phyloP scores from a whole-genome alignment of 2,888 invertebrate genomes.

The Odontomyia ornata region DNA sequence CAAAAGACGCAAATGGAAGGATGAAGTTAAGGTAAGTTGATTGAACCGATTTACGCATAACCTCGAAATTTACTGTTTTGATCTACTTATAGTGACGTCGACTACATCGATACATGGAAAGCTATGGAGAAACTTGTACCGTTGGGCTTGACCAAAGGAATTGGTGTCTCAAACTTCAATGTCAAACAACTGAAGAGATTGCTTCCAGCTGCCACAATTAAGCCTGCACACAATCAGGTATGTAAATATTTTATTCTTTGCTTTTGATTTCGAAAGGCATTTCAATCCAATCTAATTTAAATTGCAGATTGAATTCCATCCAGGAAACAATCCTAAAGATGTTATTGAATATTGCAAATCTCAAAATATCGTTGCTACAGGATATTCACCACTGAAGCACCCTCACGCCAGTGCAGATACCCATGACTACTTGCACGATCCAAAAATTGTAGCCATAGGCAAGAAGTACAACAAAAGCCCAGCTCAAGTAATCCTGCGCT shows the following conservation, averaged over 20 bases:
- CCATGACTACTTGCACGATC: constrained; percentile 57
- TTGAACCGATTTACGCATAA: not conserved
- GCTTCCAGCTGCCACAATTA: constrained; percentile 67
- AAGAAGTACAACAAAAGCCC: constrained; percentile 72
- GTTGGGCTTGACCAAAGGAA: constrained; percentile 71
- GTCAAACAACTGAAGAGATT: constrained; percentile 73
- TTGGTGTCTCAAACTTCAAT: constrained; percentile 82
- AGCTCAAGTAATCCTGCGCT: constrained; percentile 71
- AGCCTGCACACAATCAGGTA: constrained; percentile 71
- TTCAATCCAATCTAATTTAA: not conserved
- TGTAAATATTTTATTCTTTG: not conserved
- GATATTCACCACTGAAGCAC: constrained; percentile 78
- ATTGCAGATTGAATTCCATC: constrained; percentile 63
- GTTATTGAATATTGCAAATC: constrained; percentile 74
- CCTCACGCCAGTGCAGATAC: constrained; percentile 62
- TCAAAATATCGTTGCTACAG: constrained; percentile 72
- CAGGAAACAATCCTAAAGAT: constrained; percentile 76
- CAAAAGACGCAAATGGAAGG: constrained; percentile 70
- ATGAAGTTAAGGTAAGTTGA: constrained; percentile 57
- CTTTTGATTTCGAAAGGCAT: too few relatives aligned
- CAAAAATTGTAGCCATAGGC: constrained; percentile 50
- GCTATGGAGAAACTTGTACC: constrained; percentile 74
- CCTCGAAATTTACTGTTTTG: not conserved
- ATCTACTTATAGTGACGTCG: constrained; percentile 65
- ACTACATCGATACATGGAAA: constrained; percentile 75